phyloP scores from a whole-genome alignment of 2,113 vertebrate species.

The Mionectes macconnelli region DNA sequence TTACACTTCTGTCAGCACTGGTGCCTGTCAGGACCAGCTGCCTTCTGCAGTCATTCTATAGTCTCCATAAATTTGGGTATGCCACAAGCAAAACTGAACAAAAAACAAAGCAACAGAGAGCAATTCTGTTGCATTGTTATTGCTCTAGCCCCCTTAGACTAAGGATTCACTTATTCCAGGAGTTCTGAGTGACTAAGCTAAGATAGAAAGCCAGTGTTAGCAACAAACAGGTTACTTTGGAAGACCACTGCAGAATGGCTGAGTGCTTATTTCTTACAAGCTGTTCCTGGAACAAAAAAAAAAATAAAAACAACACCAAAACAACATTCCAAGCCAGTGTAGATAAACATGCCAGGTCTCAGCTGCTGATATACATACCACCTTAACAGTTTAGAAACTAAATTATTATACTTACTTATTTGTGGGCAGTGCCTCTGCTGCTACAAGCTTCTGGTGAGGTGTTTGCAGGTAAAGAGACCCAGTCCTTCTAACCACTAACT shows the following conservation, averaged over 20 bases:
- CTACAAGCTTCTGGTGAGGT: background rate
- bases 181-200: background rate
- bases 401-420: conserved; percentile 35
- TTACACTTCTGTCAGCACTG: background rate
- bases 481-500: background rate
- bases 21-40: background rate
- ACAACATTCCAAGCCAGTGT: background rate
- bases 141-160: background rate
- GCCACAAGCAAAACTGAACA: background rate
- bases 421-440: background rate
- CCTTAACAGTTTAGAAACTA: background rate
- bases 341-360: background rate
- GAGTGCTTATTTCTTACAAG: background rate
- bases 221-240: background rate
- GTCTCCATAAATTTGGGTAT: background rate
- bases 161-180: background rate
- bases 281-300: conserved; percentile 24
- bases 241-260: background rate
- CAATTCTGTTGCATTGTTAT: background rate
- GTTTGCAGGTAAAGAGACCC: background rate
- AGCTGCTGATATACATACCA: background rate
- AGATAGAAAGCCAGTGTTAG: background rate
- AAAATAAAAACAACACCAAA: background rate
- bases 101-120: background rate
- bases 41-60: background rate